Evolutionary conservation across 2,113 vertebrate genomes (phyloP).

Genomic region (Leucosticte australis): DNA sequence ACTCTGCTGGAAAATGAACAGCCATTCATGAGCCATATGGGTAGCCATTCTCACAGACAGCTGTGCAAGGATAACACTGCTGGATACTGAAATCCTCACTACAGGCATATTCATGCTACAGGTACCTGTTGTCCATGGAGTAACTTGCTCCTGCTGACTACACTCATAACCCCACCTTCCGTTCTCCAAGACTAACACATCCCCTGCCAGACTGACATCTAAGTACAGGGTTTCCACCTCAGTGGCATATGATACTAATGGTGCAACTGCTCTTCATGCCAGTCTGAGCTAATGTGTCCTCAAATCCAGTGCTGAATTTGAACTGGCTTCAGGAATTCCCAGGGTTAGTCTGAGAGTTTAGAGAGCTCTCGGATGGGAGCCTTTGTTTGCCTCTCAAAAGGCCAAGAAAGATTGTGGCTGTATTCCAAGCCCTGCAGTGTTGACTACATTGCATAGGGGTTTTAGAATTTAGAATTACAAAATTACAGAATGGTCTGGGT

Average conservation of each 20-base stretch:
- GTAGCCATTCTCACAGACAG: not conserved
- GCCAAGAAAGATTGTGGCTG: not conserved
- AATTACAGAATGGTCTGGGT: not conserved
- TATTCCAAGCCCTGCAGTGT: not conserved
- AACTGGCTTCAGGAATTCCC: not conserved
- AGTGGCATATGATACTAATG: not conserved
- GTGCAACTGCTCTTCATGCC: not conserved
- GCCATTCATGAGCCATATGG: not conserved
- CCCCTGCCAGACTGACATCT: not conserved
- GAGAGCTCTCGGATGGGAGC: not conserved
- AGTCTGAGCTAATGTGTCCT: not conserved
- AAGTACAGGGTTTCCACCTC: not conserved
- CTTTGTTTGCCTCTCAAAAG: not conserved
- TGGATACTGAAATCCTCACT: not conserved
- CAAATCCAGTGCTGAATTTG: not conserved
- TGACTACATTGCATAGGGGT: not conserved
- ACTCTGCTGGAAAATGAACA: not conserved
- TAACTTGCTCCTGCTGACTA: not conserved
- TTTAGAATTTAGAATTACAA: not conserved
- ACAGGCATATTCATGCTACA: not conserved
- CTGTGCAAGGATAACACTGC: not conserved
- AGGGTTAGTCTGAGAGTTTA: not conserved
- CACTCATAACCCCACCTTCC: not conserved
- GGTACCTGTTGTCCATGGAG: not conserved
- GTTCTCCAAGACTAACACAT: not conserved